These are phyloP conservation scores for Harmothoe impar DNA, from an alignment of 2,888 invertebrate species.

Conservation along the genomic window DNA sequence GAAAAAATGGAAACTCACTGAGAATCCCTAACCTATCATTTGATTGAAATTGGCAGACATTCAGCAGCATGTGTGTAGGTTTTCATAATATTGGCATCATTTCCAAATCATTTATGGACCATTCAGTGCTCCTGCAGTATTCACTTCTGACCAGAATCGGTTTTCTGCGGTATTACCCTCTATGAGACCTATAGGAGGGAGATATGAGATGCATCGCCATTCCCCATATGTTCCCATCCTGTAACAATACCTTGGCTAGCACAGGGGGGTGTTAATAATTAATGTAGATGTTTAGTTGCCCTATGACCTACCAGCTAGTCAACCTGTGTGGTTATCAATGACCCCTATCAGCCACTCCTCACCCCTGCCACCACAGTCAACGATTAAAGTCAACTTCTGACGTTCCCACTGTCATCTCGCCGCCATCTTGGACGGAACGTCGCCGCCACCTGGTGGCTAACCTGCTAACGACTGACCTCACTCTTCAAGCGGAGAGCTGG, in stretches of 20 bases:
- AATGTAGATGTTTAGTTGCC: constrained; percentile 40
- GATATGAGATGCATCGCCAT: no score
- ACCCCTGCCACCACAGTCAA: background rate
- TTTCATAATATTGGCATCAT: no score
- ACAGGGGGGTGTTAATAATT: constrained; percentile 22
- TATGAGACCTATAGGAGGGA: no score
- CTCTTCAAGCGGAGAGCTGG: constrained; percentile 7
- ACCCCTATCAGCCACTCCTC: background rate
- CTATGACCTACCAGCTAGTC: background rate
- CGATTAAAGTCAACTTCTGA: constrained; percentile 39
- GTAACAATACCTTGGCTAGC: background rate
- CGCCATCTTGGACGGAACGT: background rate
- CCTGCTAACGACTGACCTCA: constrained; percentile 15
- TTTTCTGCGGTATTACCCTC: no score
- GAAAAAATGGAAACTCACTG: no score
- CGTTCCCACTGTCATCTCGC: background rate
- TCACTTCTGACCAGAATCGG: no score
- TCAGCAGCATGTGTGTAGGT: no score
- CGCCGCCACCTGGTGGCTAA: constrained; percentile 33
- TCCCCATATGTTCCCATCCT: background rate
- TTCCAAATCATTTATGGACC: no score
- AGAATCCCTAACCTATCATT: no score
- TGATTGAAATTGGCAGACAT: no score
- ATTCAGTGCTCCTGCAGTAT: no score
- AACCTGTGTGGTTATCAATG: background rate